These are phyloP conservation scores for Pinctada fucata DNA, from an alignment of 2,888 invertebrate genomes.

Conservation along the genomic window DNA sequence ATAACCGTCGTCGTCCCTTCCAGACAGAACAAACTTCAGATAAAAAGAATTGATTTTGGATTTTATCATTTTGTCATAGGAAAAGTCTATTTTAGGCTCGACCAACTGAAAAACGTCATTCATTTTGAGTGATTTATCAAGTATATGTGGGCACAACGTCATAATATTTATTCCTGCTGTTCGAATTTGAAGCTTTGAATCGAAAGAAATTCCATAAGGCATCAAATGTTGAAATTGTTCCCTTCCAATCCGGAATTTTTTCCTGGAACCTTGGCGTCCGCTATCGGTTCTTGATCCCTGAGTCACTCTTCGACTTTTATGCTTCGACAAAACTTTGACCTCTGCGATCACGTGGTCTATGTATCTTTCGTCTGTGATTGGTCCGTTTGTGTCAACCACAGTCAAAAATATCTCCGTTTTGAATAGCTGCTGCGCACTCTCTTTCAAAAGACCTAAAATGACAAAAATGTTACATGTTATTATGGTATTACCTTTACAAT, in stretches of 20 bases:
- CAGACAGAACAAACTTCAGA: neutral
- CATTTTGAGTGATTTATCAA: neutral
- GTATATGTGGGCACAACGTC: neutral
- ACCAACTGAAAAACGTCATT: neutral
- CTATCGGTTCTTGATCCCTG: too few species aligned
- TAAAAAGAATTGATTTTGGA: conserved; percentile 10
- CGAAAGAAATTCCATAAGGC: neutral
- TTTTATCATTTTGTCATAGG: neutral
- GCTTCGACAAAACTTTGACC: neutral
- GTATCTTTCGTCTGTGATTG: neutral
- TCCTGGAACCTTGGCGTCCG: too few species aligned
- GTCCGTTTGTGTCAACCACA: neutral
- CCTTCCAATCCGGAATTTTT: too few species aligned
- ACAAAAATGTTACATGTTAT: neutral
- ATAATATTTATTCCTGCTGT: neutral
- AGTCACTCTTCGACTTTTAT: neutral
- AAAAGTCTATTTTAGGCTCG: neutral
- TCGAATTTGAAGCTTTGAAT: neutral
- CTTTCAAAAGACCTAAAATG: neutral
- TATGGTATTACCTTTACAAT: too few species aligned
- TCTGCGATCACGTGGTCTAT: neutral
- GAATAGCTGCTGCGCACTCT: neutral
- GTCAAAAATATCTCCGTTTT: neutral
- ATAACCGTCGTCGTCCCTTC: too few species aligned
- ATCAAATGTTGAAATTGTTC: neutral